Conservation (phyloP, 2,113 vertebrate species). For the Myiozetetes cayanensis region DNA sequence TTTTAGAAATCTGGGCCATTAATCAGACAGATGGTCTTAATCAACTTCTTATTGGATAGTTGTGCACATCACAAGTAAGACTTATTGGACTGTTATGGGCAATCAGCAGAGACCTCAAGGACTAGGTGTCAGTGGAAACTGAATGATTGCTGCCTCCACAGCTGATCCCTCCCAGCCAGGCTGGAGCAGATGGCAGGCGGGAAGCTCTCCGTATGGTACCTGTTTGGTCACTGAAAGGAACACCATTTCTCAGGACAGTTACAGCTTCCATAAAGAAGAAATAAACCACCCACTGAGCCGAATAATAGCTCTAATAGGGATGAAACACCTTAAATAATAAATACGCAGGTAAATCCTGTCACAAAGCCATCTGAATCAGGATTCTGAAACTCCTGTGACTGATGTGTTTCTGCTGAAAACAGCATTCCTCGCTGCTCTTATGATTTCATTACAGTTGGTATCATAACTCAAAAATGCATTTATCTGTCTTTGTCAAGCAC, state of each 20-base stretch:
- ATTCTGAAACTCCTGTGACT: neutral
- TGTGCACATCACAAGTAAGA: neutral
- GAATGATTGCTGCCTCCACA: neutral
- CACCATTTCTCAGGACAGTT: neutral
- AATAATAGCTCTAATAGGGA: neutral
- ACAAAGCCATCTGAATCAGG: neutral
- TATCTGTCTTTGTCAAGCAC: neutral
- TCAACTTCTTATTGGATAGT: neutral
- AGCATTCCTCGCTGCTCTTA: neutral
- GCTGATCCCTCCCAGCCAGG: conserved; percentile 5
- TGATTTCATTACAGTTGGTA: neutral
- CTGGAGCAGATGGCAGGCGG: conserved; percentile 29
- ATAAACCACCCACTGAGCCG: neutral
- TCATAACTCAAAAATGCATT: neutral
- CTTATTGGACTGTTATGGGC: neutral
- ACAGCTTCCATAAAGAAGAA: conserved; percentile 11
- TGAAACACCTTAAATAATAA: neutral
- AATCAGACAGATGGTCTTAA: neutral
- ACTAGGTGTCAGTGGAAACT: neutral
- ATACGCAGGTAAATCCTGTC: neutral
- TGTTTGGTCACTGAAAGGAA: neutral
- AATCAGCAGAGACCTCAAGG: conserved; percentile 25
- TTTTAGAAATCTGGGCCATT: neutral
- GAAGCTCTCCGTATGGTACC: neutral
- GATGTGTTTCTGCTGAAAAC: conserved; percentile 3